phyloP scores from a whole-genome alignment of 1,140 invertebrate species.

The Rhagoletis zephyria region DNA sequence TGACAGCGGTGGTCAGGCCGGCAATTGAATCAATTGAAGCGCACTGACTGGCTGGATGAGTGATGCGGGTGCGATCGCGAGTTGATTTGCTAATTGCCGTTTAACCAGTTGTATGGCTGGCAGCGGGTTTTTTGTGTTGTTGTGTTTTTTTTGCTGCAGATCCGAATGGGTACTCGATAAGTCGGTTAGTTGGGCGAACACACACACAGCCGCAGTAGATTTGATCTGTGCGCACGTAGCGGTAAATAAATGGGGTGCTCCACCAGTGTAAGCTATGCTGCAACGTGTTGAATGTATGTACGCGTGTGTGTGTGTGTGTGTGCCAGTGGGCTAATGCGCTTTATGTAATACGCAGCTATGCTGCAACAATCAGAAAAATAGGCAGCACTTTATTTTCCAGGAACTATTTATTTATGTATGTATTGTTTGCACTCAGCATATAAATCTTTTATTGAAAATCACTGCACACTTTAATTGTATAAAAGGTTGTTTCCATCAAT shows the following conservation, averaged over 20 bases:
- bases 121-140: neutral
- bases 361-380: neutral
- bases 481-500: neutral
- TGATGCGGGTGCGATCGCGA: neutral
- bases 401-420: neutral
- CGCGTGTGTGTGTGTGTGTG: neutral
- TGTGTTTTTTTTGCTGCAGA: neutral
- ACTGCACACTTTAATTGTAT: neutral
- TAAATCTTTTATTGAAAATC: neutral
- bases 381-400: neutral
- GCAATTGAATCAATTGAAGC: neutral
- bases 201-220: neutral
- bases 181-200: neutral
- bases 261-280: neutral
- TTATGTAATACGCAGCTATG: conserved; percentile 4
- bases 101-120: neutral
- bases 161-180: neutral
- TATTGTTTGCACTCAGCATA: neutral
- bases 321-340: neutral
- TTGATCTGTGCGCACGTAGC: neutral
- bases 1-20: conserved; percentile 15
- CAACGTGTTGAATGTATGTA: neutral
- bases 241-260: neutral
- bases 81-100: neutral
- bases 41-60: neutral